Evolutionary conservation across 2,113 vertebrate genomes (phyloP), one percentile per base, ranked within the genome.

Genomic region (Cebidichthys violaceus): DNA sequence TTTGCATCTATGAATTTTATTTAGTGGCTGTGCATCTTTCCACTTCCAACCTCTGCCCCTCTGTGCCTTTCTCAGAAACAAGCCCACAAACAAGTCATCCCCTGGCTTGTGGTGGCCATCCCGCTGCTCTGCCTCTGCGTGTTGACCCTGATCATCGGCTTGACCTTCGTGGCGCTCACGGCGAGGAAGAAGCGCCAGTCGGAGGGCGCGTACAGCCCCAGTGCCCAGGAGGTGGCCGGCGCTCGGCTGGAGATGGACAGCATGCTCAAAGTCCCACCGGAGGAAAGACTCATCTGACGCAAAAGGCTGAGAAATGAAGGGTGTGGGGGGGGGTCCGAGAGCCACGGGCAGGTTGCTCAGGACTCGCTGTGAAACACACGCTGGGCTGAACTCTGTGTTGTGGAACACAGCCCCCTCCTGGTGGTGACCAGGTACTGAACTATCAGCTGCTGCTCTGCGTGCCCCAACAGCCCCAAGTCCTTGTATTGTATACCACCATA

Each of bases 231-330:
- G 90, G 94, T 98, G 89, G 97, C 97, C 0, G 98, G 98, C 68
- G 98, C 98, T 3, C 96, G 97, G 39, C 79, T 99, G 91, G 97
- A 99, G 93, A 99, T 99, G 98, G 97, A 98, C 95, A 98, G 96
- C 88, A 97, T 99, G 84, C 95, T 99, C 61, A 99, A 99, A 91
- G 96, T 99, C 73, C 98, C 98, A 0, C 97, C 97, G 0, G 98
- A 99, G 73, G 98, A 99, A 86, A 95, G 98, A 41, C 90, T 98
- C 60, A 98, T 98, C 87, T 97, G 94, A 95, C 27, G 0, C 29
- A 15, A 31, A 20, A 22, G 11, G 7, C 35, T 9, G 22, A 59
- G n/a, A 1, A 6, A n/a, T 27, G 14, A 54, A 62, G 2, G 65
- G 45, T 39, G n/a, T 18, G 9, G 37, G 17, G 17, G 39, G 22